These are phyloP conservation scores for Musca domestica DNA, from an alignment of 1,140 invertebrate species.

Conservation along the genomic window DNA sequence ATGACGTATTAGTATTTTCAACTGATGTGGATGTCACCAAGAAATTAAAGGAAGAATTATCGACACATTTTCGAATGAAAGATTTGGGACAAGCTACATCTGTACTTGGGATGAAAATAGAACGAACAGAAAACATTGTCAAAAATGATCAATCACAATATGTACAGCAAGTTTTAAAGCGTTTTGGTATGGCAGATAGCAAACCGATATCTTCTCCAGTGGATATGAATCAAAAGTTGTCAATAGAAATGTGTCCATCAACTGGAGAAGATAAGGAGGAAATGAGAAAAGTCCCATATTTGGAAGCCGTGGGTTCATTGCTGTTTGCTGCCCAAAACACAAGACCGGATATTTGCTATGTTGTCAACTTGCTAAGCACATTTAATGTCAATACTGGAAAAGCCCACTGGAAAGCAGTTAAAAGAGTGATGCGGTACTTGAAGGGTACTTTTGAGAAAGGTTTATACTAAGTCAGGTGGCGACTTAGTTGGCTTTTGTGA, in stretches of 20 bases:
- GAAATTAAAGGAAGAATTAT: too few relatives aligned
- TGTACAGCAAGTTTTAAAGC: constrained; percentile 15
- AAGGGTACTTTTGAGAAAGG: constrained; percentile 40
- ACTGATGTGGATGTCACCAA: constrained; percentile 29
- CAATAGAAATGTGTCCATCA: constrained; percentile 27
- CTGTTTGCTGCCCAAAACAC: constrained; percentile 46
- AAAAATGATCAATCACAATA: constrained; percentile 38
- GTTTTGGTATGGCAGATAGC: constrained; percentile 45
- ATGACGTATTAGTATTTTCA: constrained; percentile 47
- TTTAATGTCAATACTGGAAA: constrained; percentile 35
- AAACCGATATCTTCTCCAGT: constrained; percentile 34
- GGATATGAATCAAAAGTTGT: constrained; percentile 36
- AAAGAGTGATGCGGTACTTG: constrained; percentile 48
- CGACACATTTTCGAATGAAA: too few relatives aligned
- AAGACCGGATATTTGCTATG: constrained; percentile 52
- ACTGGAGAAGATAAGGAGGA: too few relatives aligned
- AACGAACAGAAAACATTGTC: too few relatives aligned
- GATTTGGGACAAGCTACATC: constrained; percentile 14
- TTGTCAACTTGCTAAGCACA: constrained; percentile 35
- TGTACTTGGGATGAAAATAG: too few relatives aligned
- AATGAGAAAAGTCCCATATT: constrained; percentile 33
- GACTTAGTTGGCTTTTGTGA: constrained; percentile 28
- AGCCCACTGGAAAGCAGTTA: constrained; percentile 41
- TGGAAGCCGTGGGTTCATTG: constrained; percentile 41
- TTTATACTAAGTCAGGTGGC: background rate